Percentiles rank a stretch among this genome's conserved stretches.
Conservation (phyloP, 2,113 vertebrate species). For the Rhizomys pruinosus region DNA sequence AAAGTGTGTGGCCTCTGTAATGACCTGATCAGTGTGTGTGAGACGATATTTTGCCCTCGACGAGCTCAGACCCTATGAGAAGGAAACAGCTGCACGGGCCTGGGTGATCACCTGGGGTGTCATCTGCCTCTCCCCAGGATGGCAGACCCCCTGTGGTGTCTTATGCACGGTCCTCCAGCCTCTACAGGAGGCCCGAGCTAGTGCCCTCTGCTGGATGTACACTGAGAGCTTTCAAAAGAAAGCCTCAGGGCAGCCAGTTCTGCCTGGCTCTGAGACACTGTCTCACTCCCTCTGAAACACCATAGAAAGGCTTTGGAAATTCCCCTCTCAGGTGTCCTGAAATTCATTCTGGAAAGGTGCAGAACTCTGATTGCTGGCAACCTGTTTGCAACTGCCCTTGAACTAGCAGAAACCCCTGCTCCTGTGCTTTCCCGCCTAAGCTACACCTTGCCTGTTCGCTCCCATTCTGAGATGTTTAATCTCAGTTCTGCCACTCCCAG, state of each 20-base stretch:
- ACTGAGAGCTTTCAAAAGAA: fast-evolving
- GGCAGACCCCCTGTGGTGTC: neutral
- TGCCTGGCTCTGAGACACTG: fast-evolving
- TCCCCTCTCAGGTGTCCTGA: fast-evolving
- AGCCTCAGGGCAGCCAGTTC: fast-evolving
- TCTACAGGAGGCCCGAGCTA: too few species aligned
- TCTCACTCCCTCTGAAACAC: neutral
- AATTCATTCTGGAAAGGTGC: neutral
- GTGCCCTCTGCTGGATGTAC: neutral
- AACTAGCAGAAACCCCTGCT: too few species aligned
- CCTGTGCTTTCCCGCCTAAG: fast-evolving
- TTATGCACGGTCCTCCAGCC: neutral
- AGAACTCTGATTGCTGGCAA: neutral
- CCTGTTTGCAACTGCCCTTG: fast-evolving
- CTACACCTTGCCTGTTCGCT: neutral
- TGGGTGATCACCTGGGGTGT: neutral
- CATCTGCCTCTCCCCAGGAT: too few species aligned
- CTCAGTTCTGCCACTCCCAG: neutral
- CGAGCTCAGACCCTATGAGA: neutral
- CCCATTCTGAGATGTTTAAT: neutral
- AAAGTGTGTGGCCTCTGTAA: neutral
- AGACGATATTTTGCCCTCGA: neutral
- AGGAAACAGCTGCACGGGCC: neutral
- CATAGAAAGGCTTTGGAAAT: fast-evolving
- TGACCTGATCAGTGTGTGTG: too few species aligned